Evolutionary conservation across 1,140 invertebrate genomes (phyloP), one percentile per base, ranked within the genome.

Genomic region (Anadara kagoshimensis): DNA sequence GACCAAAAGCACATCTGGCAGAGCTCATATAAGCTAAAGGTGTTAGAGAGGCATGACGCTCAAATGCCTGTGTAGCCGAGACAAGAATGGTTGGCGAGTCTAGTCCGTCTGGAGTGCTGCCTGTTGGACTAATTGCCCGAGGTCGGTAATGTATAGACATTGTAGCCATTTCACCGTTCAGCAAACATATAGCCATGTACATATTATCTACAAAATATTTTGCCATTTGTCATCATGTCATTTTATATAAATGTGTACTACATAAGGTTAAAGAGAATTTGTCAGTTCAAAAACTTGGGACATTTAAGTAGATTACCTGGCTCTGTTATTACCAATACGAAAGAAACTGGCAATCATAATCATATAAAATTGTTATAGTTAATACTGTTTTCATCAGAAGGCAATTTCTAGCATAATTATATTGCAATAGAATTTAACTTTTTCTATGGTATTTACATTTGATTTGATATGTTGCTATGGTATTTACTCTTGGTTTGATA

Each of bases 1-100:
- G 92, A 11, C 94, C 94, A 61, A 94, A 91, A n/a, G 93, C 92
- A 88, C 94, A 95, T 72, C 94, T 91, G 7, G 93, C 91, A 41
- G 90, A 91, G 49, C 90, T 91, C 94, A 95, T 95, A 18, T 91
- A 91, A 5, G 93, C 90, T 41, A 95, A 83, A 5, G 91, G 91
- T 68, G 72, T 82, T n/a, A 86, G 68, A 4, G 83, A 81, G 20
- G 90, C 91, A 78, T 93, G 92, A n/a, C 91, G 79, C 76, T 93
- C 92, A 0, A 90, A 91, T 67, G 67, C 68, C 11, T 57, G 63
- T 26, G 58, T 14, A 49, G 20, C 61, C 49, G n/a, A 43, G 45
- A 43, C 47, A 22, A n/a, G 8, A 7, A 10, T 45, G 22, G 29
- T 49, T 11, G 76, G 70, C 8, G 78, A 78, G 26, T 79, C 79